Evolutionary conservation across 1,140 invertebrate species (phyloP), one percentile per base, ranked within the genome.

Genomic region (Dinothrombium tinctorium): DNA sequence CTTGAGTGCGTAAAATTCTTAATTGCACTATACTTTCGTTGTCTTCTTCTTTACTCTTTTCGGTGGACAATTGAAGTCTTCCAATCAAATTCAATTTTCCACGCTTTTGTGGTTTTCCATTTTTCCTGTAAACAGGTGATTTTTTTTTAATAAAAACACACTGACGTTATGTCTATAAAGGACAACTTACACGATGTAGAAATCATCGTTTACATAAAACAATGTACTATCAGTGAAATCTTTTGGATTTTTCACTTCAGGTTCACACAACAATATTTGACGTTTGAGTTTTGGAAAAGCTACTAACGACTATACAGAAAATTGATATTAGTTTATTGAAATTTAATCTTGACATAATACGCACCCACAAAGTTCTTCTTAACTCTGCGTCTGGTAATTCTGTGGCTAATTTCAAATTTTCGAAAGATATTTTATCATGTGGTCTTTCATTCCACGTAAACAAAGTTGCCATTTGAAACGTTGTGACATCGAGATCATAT

Each of bases 401-500:
- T 2, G 92, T 96, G 3, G 92, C 90, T 49, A 96, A 61, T 53
- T 80, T 69, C 36, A 98, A 64, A 64, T 89, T 90, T 63, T 96
- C 90, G 54, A 94, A 90, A 3, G 78, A 76, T 25, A 98, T 76
- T 60, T 74, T 78, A 49, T 95, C 90, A 43, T 71, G 56, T 22
- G 80, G 77, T 50, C 90, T 65, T 57, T 94, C 83, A 67, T 98
- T 98, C 89, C 89, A 99, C 7, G 84, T 83, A 64, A 95, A 96
- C 15, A 99, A 63, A n/a, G 98, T 87, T 41, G 87, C 86, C 86
- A 96, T 94, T 74, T 99, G 94, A 60, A 96, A 95, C 20, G 90
- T 95, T 6, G 92, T 96, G 2, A 98, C 86, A 58, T 99, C 94
- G 44, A 99, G 64, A 63, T 99, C 94, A 62, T 86, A 99, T 51